Evolutionary conservation across 2,888 invertebrate genomes (phyloP).

Genomic region (Melinopterus prodromus): DNA sequence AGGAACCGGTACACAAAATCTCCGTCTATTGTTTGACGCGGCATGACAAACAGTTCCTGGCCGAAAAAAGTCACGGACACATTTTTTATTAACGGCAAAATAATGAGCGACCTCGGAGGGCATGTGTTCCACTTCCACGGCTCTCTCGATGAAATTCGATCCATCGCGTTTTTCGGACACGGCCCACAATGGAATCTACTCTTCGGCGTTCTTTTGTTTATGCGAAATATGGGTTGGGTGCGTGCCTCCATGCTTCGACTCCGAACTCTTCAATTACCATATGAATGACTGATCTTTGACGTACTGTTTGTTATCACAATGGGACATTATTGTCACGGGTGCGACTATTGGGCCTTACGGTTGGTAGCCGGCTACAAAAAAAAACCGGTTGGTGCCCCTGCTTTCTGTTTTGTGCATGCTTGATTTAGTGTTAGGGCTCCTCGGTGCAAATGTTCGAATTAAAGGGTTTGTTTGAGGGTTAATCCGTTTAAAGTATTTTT

Average conservation of each 20-base stretch:
- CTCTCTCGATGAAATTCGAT: background rate
- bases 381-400: background rate
- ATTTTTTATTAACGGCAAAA: conserved; percentile 27
- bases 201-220: background rate
- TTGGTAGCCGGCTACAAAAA: background rate
- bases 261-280: background rate
- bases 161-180: background rate
- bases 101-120: conserved; percentile 17
- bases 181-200: background rate
- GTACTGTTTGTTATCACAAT: background rate
- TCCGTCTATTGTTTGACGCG: background rate
- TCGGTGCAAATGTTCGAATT: background rate
- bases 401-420: background rate
- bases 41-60: background rate
- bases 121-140: background rate
- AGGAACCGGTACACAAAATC: background rate
- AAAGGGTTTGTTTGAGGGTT: background rate
- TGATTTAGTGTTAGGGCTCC: background rate
- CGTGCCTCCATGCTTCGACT: background rate
- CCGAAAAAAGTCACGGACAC: conserved; percentile 8
- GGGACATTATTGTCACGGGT: background rate
- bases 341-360: background rate
- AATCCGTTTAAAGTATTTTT: background rate
- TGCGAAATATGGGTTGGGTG: background rate
- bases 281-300: background rate